These are phyloP conservation scores for Drosophila arizonae DNA, from an alignment of 1,140 invertebrate species.

Conservation along the genomic window DNA sequence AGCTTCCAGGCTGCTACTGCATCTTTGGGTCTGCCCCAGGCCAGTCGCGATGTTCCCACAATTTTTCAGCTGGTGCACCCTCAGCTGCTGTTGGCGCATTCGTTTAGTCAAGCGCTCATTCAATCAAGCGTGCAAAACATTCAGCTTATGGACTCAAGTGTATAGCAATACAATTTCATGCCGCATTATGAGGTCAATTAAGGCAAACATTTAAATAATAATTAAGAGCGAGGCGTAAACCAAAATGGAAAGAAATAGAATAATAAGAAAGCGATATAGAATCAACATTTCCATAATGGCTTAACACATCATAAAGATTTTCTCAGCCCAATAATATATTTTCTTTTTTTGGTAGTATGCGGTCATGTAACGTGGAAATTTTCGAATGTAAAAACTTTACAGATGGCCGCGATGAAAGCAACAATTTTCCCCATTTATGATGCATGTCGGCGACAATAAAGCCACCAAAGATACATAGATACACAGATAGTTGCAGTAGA, in stretches of 20 bases:
- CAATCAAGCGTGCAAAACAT: constrained; percentile 33
- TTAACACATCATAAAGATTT: constrained; percentile 74
- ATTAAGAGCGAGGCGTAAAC: constrained; percentile 48
- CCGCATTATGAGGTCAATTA: constrained; percentile 67
- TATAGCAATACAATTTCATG: constrained; percentile 61
- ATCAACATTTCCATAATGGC: constrained; percentile 60
- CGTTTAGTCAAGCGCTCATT: constrained; percentile 27
- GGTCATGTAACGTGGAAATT: constrained; percentile 21
- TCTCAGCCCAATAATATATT: constrained; percentile 53
- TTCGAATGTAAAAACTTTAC: constrained; percentile 26
- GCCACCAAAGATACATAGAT: constrained; percentile 32
- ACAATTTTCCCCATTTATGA: constrained; percentile 60
- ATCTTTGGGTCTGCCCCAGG: background rate
- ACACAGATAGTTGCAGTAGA: constrained; percentile 9
- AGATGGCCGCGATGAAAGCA: constrained; percentile 71
- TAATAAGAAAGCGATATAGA: constrained; percentile 37
- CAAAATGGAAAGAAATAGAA: constrained; percentile 41
- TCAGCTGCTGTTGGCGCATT: background rate
- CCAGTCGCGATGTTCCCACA: background rate
- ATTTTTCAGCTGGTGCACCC: constrained; percentile 1
- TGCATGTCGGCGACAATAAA: constrained; percentile 72
- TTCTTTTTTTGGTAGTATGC: background rate
- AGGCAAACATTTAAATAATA: constrained; percentile 62
- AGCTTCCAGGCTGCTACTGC: background rate
- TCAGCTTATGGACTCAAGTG: constrained; percentile 27